phyloP scores from a whole-genome alignment of 2,113 vertebrate species.

The Nesoenas mayeri region DNA sequence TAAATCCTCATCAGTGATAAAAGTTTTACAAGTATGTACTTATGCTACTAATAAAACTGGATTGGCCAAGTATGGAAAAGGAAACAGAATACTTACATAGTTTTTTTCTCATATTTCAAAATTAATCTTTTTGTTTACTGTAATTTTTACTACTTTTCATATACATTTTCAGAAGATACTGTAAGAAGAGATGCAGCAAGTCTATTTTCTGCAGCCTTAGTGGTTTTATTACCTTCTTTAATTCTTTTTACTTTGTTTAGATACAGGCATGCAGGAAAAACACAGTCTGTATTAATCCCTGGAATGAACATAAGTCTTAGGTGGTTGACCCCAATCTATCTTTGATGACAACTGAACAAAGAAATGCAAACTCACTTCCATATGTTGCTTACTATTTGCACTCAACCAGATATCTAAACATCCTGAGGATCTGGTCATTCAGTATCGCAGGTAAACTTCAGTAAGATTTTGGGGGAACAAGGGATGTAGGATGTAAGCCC shows the following conservation, averaged over 20 bases:
- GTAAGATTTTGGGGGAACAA: background rate
- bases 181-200: background rate
- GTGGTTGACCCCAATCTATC: constrained; percentile 38
- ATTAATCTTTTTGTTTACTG: background rate
- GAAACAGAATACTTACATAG: background rate
- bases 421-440: background rate
- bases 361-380: constrained; percentile 12
- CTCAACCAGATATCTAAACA: constrained; percentile 11
- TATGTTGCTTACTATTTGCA: constrained; percentile 12
- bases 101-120: background rate
- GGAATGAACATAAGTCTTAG: constrained; percentile 4
- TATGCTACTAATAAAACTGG: background rate
- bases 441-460: background rate
- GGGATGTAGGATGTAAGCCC: background rate
- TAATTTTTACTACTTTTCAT: background rate
- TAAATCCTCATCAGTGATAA: background rate
- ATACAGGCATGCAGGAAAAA: background rate
- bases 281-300: background rate
- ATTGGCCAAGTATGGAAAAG: background rate
- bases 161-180: background rate
- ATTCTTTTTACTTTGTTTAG: background rate
- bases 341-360: constrained; percentile 39
- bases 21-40: background rate
- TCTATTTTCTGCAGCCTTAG: background rate
- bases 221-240: background rate